Percentiles rank a stretch among this genome's conserved stretches.
Evolutionary conservation across 2,113 vertebrate species (phyloP).

Genomic region (Trinectes maculatus): DNA sequence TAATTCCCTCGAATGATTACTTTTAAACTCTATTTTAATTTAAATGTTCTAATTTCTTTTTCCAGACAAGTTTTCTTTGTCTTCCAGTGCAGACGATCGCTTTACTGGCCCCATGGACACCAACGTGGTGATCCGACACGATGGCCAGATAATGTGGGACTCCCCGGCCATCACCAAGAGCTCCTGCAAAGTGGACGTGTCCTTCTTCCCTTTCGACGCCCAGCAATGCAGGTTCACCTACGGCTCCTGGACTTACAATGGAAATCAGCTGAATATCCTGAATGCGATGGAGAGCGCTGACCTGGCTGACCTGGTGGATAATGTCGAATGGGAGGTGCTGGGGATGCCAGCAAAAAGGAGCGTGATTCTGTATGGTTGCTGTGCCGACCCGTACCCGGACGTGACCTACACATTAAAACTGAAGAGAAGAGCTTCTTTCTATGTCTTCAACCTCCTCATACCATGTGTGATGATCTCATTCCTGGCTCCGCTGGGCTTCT

Average conservation of each 20-base stretch:
- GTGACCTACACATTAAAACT: slow-evolving; percentile 90
- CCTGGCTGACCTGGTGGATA: slow-evolving; percentile 89
- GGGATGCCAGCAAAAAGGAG: slow-evolving; percentile 88
- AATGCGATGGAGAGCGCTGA: slow-evolving; percentile 80
- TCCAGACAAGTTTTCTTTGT: slow-evolving; percentile 2
- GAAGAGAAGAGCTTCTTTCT: slow-evolving; percentile 88
- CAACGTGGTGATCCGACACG: slow-evolving; percentile 88
- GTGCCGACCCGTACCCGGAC: slow-evolving; percentile 91
- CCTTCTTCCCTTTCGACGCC: slow-evolving; percentile 90
- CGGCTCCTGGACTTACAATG: slow-evolving; percentile 94
- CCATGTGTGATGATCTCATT: slow-evolving; percentile 93
- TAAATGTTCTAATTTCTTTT: slow-evolving; percentile 3
- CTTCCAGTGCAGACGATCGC: slow-evolving; percentile 85
- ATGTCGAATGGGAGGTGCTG: slow-evolving; percentile 92
- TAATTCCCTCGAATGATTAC: not conserved
- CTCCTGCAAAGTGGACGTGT: slow-evolving; percentile 92
- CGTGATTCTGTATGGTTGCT: slow-evolving; percentile 89
- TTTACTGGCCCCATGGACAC: slow-evolving; percentile 88
- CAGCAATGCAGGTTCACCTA: slow-evolving; percentile 91
- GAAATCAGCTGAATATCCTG: slow-evolving; percentile 88
- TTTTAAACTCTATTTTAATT: not conserved
- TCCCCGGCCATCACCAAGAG: slow-evolving; percentile 92
- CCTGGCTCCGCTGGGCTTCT: slow-evolving; percentile 90
- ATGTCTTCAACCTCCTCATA: slow-evolving; percentile 92
- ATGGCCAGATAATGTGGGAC: slow-evolving; percentile 90